These are phyloP conservation scores for Podiceps cristatus DNA, from an alignment of 2,113 vertebrate species.

Conservation along the genomic window DNA sequence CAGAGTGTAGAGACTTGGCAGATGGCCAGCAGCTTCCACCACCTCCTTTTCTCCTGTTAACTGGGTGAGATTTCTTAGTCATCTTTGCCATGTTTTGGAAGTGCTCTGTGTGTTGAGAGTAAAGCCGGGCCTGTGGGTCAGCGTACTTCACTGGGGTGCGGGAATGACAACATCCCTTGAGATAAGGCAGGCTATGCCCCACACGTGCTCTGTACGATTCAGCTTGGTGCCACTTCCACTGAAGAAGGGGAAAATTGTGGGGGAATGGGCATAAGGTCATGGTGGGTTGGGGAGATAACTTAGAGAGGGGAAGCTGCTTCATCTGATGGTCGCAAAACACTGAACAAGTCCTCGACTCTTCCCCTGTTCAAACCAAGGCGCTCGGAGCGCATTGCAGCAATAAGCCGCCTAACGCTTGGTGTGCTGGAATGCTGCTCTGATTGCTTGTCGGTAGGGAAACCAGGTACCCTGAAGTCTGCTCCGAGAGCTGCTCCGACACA, in stretches of 20 bases:
- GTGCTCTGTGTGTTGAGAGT: background rate
- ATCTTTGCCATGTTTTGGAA: background rate
- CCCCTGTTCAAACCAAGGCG: background rate
- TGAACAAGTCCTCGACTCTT: background rate
- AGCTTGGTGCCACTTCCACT: background rate
- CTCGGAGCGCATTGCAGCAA: background rate
- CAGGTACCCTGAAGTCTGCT: background rate
- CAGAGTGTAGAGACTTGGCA: constrained; percentile 25
- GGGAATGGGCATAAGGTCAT: background rate
- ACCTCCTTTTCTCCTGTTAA: background rate
- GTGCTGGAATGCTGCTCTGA: background rate
- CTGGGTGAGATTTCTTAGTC: background rate
- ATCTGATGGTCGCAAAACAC: background rate
- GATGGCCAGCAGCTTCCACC: constrained; percentile 40
- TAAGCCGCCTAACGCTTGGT: accelerated
- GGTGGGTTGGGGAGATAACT: background rate
- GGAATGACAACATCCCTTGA: accelerated
- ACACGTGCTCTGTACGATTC: accelerated
- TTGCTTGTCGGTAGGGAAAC: background rate
- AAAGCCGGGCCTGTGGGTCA: background rate
- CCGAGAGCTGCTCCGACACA: background rate
- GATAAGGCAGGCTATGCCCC: background rate
- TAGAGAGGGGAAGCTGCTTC: background rate
- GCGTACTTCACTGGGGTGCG: background rate
- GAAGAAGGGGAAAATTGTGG: background rate